phyloP scores from a whole-genome alignment of 2,797 vertebrate genomes.

The Ptychadena robeensis region DNA sequence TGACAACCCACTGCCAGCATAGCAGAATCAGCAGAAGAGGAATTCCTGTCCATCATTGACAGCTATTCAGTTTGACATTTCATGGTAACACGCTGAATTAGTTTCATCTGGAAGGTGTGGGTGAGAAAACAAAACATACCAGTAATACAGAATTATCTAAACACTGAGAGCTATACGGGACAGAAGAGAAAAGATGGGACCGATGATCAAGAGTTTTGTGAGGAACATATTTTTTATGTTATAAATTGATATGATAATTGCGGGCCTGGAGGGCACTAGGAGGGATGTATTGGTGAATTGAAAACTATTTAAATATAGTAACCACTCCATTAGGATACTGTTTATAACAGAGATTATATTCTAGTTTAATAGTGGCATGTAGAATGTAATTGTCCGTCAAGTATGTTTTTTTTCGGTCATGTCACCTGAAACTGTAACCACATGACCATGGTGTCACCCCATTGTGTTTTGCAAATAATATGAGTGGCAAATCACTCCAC shows the following conservation, averaged over 20 bases:
- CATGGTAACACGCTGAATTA: conserved; percentile 2
- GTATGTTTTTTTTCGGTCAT: no score
- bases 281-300: no score
- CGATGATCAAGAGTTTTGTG: conserved; percentile 12
- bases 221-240: not conserved
- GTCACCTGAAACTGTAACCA: no score
- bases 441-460: no score
- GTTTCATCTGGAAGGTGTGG: conserved; percentile 42
- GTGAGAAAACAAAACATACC: conserved; percentile 23
- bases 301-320: no score
- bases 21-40: conserved; percentile 3
- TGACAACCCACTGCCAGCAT: not conserved
- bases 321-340: no score
- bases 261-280: not conserved
- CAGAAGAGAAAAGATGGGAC: not conserved
- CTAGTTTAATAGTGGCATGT: no score
- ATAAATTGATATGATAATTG: no score
- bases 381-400: no score
- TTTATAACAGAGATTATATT: no score
- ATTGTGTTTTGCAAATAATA: no score
- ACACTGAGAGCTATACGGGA: not conserved
- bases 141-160: conserved; percentile 28
- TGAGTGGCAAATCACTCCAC: no score
- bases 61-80: conserved; percentile 45
- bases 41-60: conserved; percentile 32